Percentiles rank a stretch among this genome's conserved stretches.
These are phyloP conservation scores for Meloe dianella DNA, from an alignment of 2,888 invertebrate species.

Conservation along the genomic window DNA sequence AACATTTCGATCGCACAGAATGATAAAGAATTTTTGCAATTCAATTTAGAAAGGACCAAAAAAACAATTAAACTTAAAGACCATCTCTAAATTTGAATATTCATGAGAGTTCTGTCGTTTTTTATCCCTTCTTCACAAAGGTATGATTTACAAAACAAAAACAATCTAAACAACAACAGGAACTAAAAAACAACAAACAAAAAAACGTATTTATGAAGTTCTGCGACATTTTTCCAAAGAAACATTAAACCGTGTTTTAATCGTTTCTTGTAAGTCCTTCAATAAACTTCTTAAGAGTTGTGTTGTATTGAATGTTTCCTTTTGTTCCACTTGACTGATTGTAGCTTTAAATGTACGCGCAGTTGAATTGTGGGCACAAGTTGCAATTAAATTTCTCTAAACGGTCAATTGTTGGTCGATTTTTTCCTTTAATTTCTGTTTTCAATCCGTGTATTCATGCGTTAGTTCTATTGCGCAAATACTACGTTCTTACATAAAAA, in stretches of 20 bases:
- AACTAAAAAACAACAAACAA: background rate
- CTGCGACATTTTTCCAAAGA: background rate
- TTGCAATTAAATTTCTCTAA: slow-evolving; percentile 5
- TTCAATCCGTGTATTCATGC: background rate
- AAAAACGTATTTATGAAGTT: background rate
- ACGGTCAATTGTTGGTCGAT: background rate
- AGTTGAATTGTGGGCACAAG: slow-evolving; percentile 4
- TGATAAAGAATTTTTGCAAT: slow-evolving; percentile 2
- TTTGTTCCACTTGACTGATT: background rate
- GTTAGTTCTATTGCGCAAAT: background rate
- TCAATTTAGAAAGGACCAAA: background rate
- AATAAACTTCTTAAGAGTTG: slow-evolving; percentile 3
- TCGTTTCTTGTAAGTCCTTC: slow-evolving; percentile 7
- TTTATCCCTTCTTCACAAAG: background rate
- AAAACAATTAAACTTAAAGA: background rate
- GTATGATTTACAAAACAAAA: background rate
- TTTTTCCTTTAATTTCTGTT: background rate
- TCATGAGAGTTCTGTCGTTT: background rate
- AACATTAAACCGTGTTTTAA: slow-evolving; percentile 5
- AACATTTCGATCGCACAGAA: background rate
- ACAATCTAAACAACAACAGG: background rate
- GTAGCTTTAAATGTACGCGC: background rate
- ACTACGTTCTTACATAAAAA: background rate
- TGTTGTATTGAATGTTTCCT: background rate
- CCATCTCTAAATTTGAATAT: background rate